These are phyloP conservation scores for Rhegmatorhina hoffmannsi DNA, from an alignment of 2,113 vertebrate genomes.

Conservation along the genomic window DNA sequence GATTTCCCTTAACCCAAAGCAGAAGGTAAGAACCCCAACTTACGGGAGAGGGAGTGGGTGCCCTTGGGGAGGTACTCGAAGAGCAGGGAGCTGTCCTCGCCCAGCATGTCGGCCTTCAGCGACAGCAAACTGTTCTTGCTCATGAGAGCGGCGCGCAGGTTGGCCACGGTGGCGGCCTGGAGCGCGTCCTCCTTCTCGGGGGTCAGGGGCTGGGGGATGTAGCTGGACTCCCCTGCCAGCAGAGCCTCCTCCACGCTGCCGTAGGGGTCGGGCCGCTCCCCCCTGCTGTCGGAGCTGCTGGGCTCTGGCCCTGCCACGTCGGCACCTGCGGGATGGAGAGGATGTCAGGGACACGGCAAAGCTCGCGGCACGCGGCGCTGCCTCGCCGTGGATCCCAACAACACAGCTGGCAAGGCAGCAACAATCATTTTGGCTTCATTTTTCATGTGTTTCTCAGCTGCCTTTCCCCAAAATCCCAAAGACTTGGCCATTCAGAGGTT, in stretches of 20 bases:
- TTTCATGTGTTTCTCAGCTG: neutral
- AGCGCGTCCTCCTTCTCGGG: slow-evolving; percentile 86
- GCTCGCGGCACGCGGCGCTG: fast-evolving
- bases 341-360: neutral
- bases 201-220: slow-evolving; percentile 77
- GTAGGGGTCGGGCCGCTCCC: slow-evolving; percentile 85
- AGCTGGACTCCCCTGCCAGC: slow-evolving; percentile 78
- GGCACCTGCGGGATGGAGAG: slow-evolving; percentile 64
- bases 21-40: slow-evolving; percentile 72
- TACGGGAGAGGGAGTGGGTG: slow-evolving; percentile 91
- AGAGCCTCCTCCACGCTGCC: slow-evolving; percentile 85
- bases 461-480: neutral
- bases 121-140: slow-evolving; percentile 98
- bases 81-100: slow-evolving; percentile 92
- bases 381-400: fast-evolving
- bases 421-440: fast-evolving
- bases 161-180: slow-evolving; percentile 87
- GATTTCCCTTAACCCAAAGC: neutral
- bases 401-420: fast-evolving
- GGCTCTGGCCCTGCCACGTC: slow-evolving; percentile 83
- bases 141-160: slow-evolving; percentile 93
- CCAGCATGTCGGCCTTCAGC: slow-evolving; percentile 91
- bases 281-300: slow-evolving; percentile 85
- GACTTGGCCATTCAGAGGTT: neutral
- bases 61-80: slow-evolving; percentile 97